A percentile compares a stretch with the other conserved stretches of the same genome.
Evolutionary conservation across 1,140 invertebrate species (phyloP).

Genomic region (Trachymyrmex septentrionalis): DNA sequence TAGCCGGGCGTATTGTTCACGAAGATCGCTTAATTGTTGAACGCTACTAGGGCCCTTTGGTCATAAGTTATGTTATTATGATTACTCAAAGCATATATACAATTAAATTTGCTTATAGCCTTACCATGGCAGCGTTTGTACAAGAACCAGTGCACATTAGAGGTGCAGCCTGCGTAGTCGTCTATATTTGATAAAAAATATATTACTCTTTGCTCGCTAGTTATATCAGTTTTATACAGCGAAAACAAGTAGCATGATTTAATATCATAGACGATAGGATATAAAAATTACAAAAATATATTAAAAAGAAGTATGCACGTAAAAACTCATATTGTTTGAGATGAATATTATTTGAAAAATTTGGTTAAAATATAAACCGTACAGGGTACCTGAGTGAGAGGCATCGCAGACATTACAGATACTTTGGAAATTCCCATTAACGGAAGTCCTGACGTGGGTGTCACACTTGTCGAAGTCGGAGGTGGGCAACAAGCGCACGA

Average conservation of each 20-base stretch:
- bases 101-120: constrained; percentile 42
- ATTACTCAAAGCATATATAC: constrained; percentile 11
- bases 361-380: constrained; percentile 27
- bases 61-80: constrained; percentile 11
- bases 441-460: constrained; percentile 36
- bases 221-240: too few relatives aligned
- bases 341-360: not conserved
- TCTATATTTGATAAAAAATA: constrained; percentile 64
- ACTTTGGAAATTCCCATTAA: constrained; percentile 9
- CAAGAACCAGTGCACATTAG: constrained; percentile 76
- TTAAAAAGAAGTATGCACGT: not conserved
- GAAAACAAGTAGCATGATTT: too few relatives aligned
- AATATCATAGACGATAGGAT: too few relatives aligned
- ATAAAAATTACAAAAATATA: not conserved
- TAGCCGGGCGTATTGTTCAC: constrained; percentile 87
- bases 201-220: not conserved
- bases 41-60: constrained; percentile 71
- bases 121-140: constrained; percentile 75
- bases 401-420: constrained; percentile 2
- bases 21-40: constrained; percentile 85
- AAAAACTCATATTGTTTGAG: not conserved
- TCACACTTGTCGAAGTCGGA: constrained; percentile 46
- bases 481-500: constrained; percentile 77
- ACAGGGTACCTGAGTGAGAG: constrained; percentile 59
- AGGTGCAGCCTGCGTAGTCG: constrained; percentile 55